Conservation (phyloP, 2,113 vertebrate genomes). For the Pelecanus crispus region DNA sequence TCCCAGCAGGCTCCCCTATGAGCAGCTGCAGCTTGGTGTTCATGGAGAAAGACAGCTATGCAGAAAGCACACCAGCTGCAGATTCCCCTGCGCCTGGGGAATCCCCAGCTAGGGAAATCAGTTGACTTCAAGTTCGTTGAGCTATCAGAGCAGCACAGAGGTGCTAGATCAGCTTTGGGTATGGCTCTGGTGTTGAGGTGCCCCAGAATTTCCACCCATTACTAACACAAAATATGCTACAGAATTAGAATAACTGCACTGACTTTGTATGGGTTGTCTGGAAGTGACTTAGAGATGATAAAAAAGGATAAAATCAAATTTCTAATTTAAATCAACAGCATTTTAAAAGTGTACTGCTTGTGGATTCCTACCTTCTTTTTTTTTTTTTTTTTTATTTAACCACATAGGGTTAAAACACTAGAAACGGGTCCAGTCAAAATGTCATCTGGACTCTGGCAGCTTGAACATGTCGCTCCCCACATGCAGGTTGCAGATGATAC, state of each 20-base stretch:
- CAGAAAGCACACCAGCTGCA: not conserved
- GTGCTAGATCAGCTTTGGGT: not conserved
- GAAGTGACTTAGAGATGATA: not conserved
- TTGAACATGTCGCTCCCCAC: not conserved
- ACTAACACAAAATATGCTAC: not conserved
- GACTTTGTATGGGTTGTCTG: not conserved
- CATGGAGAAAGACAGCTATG: not conserved
- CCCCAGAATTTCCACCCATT: not conserved
- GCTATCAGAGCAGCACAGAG: not conserved
- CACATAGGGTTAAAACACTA: not conserved
- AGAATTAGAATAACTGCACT: not conserved
- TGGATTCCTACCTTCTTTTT: not conserved
- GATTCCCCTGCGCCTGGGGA: not conserved
- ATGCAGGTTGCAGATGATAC: not conserved
- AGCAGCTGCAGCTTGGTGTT: not conserved
- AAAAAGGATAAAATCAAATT: not conserved
- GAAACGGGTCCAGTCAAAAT: not conserved
- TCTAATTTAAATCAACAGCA: not conserved
- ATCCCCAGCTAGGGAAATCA: not conserved
- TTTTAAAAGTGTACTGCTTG: not conserved
- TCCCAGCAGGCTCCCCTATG: accelerated
- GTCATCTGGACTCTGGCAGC: not conserved
- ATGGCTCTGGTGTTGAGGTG: not conserved
- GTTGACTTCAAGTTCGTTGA: accelerated
- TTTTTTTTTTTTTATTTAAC: not conserved